Evolutionary conservation across 2,797 vertebrate species (phyloP).

Genomic region (Margarornis squamiger): DNA sequence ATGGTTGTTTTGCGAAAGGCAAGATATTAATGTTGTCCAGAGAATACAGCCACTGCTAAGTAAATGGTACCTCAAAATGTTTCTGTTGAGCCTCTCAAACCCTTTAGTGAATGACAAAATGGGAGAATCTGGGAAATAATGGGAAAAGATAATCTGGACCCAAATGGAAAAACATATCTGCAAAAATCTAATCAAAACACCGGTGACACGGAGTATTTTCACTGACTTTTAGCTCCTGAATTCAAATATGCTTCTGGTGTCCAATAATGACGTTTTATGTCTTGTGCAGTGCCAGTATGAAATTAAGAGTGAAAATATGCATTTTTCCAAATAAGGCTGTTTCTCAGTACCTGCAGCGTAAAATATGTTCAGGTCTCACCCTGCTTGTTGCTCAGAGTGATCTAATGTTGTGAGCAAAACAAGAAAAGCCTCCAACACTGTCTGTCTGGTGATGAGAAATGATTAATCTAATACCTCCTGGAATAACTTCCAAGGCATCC

Average conservation of each 20-base stretch:
- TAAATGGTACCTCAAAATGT: background rate
- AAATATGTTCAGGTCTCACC: background rate
- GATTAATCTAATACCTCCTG: conserved; percentile 54
- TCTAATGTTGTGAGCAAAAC: background rate
- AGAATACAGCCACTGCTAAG: background rate
- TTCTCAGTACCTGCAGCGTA: background rate
- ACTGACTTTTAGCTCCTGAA: background rate
- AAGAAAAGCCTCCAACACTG: conserved; percentile 27
- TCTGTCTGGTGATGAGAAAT: conserved; percentile 44
- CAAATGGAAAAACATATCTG: background rate
- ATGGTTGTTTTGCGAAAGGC: background rate
- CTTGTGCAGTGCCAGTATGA: background rate
- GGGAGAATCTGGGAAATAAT: background rate
- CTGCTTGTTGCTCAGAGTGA: conserved; percentile 38
- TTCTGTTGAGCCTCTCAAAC: background rate
- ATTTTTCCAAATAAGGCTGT: background rate
- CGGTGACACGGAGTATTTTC: background rate
- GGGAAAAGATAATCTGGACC: background rate
- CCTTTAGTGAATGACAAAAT: background rate
- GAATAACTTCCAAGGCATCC: conserved; percentile 13
- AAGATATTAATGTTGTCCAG: background rate
- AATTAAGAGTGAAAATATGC: background rate
- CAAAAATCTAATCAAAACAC: background rate
- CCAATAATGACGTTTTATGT: background rate
- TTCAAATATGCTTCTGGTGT: background rate